These are phyloP conservation scores for Paradoxurus hermaphroditus DNA, from an alignment of 2,113 vertebrate species.

Conservation along the genomic window DNA sequence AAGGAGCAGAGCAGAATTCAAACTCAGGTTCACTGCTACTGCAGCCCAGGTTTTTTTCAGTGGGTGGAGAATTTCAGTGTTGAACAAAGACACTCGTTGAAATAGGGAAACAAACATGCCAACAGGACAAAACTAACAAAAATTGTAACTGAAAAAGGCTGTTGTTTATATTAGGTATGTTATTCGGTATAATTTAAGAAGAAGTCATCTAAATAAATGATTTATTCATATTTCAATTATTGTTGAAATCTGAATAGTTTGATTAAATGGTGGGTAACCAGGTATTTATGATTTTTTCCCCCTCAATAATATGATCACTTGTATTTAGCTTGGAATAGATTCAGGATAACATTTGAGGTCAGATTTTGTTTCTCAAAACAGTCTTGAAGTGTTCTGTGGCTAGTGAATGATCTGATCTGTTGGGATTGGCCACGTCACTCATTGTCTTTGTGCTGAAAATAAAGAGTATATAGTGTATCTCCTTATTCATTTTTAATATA, in stretches of 20 bases:
- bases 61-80: background rate
- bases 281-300: background rate
- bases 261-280: background rate
- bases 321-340: background rate
- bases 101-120: background rate
- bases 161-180: background rate
- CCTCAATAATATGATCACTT: background rate
- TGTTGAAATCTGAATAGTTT: background rate
- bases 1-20: background rate
- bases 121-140: background rate
- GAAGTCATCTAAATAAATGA: background rate
- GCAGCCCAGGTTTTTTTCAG: background rate
- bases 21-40: background rate
- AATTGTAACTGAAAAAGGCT: background rate
- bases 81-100: background rate
- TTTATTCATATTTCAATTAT: background rate
- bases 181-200: background rate
- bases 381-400: background rate
- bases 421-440: background rate
- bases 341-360: background rate
- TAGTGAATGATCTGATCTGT: background rate
- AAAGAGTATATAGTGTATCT: background rate
- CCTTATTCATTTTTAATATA: background rate
- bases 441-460: background rate
- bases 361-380: background rate